Evolutionary conservation across 2,797 vertebrate species (phyloP).

Genomic region (Oophaga sylvatica): DNA sequence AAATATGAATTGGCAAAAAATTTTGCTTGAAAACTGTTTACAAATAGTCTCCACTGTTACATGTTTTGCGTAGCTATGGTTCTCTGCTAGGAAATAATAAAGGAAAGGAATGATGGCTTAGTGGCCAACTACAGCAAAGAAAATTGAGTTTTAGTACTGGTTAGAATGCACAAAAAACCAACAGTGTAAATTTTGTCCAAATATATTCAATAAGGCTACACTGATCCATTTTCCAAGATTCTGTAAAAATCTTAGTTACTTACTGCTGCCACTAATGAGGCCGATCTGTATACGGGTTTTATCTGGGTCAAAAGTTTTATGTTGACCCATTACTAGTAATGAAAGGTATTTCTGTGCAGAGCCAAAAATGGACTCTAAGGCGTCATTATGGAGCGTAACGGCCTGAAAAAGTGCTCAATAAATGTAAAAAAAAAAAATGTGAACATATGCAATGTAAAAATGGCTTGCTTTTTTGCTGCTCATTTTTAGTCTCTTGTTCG

Average conservation of each 20-base stretch:
- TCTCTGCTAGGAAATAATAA: background rate
- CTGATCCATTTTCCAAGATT: background rate
- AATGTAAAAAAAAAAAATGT: too few species aligned
- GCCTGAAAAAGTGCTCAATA: too few species aligned
- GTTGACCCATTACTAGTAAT: background rate
- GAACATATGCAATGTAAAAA: too few species aligned
- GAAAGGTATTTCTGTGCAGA: background rate
- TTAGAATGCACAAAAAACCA: too few species aligned
- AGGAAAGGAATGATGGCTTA: background rate
- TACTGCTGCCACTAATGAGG: background rate
- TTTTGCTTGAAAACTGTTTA: constrained; percentile 22
- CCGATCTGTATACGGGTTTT: background rate
- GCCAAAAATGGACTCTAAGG: too few species aligned
- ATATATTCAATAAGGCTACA: background rate
- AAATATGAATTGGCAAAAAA: background rate
- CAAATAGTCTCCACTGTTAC: too few species aligned
- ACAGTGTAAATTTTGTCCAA: too few species aligned
- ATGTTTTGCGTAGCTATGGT: background rate
- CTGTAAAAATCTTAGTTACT: background rate
- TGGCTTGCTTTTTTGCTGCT: too few species aligned
- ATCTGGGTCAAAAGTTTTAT: background rate
- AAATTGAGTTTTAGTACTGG: too few species aligned
- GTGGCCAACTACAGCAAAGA: too few species aligned
- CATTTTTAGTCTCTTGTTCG: too few species aligned
- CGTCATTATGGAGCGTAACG: too few species aligned